Evolutionary conservation across 2,888 invertebrate genomes (phyloP).

Genomic region (Graphium colonna): DNA sequence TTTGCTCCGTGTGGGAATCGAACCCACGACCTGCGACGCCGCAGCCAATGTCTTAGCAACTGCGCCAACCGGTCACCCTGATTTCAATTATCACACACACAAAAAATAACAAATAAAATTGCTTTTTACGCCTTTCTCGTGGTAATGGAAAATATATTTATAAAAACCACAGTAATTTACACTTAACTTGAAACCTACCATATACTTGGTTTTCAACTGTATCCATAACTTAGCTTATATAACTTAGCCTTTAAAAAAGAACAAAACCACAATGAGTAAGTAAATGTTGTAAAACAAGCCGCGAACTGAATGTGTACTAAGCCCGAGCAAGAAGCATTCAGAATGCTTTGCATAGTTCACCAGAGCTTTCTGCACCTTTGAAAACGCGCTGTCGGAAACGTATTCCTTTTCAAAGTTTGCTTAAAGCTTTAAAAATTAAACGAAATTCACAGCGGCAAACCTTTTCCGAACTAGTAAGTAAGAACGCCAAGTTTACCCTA

Average conservation of each 20-base stretch:
- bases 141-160: too few relatives aligned
- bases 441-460: background rate
- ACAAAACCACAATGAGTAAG: background rate
- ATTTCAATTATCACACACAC: too few relatives aligned
- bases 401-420: background rate
- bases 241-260: conserved; percentile 28
- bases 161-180: too few relatives aligned
- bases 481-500: background rate
- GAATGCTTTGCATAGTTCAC: background rate
- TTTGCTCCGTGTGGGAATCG: too few relatives aligned
- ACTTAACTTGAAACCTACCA: too few relatives aligned
- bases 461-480: background rate
- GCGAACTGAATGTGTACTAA: conserved; percentile 1
- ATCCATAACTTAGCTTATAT: too few relatives aligned
- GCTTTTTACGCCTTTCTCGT: too few relatives aligned
- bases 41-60: too few relatives aligned
- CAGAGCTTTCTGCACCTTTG: background rate
- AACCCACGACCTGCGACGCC: too few relatives aligned
- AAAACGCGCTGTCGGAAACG: background rate
- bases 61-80: too few relatives aligned
- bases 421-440: background rate
- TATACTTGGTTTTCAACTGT: too few relatives aligned
- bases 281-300: background rate
- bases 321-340: background rate
- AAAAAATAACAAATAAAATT: too few relatives aligned